Evolutionary conservation across 2,888 invertebrate species (phyloP).

Genomic region (Ommatoiulus sabulosus): DNA sequence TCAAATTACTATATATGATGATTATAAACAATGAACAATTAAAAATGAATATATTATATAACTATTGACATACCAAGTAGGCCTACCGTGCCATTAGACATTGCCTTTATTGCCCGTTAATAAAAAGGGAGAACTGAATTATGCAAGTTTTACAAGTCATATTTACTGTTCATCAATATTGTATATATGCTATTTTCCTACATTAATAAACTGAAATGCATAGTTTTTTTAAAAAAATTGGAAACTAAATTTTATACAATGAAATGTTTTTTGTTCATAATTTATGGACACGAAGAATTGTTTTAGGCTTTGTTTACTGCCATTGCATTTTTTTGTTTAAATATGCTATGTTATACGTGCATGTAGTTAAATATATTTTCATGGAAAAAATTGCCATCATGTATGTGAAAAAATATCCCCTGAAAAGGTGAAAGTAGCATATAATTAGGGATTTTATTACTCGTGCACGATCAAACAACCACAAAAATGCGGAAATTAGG

Average conservation of each 20-base stretch:
- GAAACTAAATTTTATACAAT: not conserved
- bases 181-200: no score
- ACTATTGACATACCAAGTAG: no score
- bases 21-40: no score
- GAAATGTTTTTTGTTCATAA: not conserved
- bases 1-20: no score
- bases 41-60: no score
- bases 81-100: no score
- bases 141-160: no score
- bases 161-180: no score
- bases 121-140: not conserved
- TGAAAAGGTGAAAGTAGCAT: slow-evolving; percentile 40
- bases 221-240: not conserved
- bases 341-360: not conserved
- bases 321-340: not conserved
- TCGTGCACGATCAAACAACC: slow-evolving; percentile 36
- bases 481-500: slow-evolving; percentile 26
- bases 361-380: not conserved
- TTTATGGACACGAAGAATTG: not conserved
- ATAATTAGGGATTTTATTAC: slow-evolving; percentile 26
- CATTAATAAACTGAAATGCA: no score
- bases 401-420: not conserved
- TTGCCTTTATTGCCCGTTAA: no score
- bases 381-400: not conserved
- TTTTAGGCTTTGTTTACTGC: not conserved